These are phyloP conservation scores for Dendrolimus kikuchii DNA, from an alignment of 1,140 invertebrate genomes.

Conservation along the genomic window DNA sequence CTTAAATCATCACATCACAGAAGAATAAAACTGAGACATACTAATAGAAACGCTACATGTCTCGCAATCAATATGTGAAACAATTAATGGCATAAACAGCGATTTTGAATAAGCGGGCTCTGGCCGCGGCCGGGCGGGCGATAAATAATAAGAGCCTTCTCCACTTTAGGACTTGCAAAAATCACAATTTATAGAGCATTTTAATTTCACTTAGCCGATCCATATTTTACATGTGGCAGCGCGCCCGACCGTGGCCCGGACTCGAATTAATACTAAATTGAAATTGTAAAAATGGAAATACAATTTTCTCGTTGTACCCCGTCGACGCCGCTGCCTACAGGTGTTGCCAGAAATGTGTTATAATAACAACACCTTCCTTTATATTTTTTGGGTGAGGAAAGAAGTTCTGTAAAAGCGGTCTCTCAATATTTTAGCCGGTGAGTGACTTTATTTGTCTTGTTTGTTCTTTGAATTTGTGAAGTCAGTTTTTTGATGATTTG, in stretches of 20 bases:
- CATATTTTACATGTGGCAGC: conserved; percentile 72
- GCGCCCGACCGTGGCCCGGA: conserved; percentile 51
- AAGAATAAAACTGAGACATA: conserved; percentile 1
- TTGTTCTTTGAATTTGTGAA: no score
- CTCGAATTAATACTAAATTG: conserved; percentile 72
- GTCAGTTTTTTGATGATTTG: no score
- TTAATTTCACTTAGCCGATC: conserved; percentile 72
- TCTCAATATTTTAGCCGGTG: no score
- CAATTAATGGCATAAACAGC: conserved; percentile 62
- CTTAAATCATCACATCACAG: background rate
- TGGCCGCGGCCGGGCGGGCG: conserved; percentile 48
- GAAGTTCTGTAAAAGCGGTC: no score
- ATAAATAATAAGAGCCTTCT: conserved; percentile 71
- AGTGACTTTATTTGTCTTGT: no score
- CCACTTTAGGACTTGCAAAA: conserved; percentile 72
- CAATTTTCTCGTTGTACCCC: conserved; percentile 64
- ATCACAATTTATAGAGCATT: conserved; percentile 72
- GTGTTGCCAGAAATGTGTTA: conserved; percentile 56
- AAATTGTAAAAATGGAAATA: conserved; percentile 73
- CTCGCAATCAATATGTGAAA: conserved; percentile 44
- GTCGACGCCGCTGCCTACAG: conserved; percentile 39
- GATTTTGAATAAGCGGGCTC: conserved; percentile 61
- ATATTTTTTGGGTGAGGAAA: conserved; percentile 19
- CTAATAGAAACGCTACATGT: conserved; percentile 9
- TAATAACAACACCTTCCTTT: conserved; percentile 47